These are phyloP conservation scores for Chionodraco myersi DNA, from an alignment of 2,113 vertebrate genomes.

Conservation along the genomic window DNA sequence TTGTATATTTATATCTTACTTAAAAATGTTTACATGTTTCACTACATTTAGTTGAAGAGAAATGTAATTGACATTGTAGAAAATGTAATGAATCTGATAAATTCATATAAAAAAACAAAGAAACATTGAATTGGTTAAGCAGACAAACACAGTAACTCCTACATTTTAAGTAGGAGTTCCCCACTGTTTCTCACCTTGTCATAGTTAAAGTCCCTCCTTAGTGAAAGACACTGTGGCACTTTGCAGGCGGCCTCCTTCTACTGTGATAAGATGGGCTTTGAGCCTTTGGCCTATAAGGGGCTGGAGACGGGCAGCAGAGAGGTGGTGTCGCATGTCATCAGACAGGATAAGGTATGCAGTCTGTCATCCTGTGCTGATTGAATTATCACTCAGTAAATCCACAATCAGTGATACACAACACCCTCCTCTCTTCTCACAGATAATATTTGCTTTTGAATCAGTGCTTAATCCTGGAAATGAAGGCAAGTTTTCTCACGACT, in stretches of 20 bases:
- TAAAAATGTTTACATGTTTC: too few relatives aligned
- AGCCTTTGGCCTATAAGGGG: constrained; percentile 86
- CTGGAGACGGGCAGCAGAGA: constrained; percentile 85
- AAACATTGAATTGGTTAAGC: too few relatives aligned
- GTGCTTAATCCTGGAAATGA: constrained; percentile 86
- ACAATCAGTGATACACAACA: neutral
- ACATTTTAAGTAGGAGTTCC: neutral
- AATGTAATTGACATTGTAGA: too few relatives aligned
- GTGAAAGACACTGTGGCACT: constrained; percentile 2
- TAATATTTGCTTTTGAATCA: constrained; percentile 84
- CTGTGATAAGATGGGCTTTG: constrained; percentile 88
- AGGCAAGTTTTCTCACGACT: constrained; percentile 64
- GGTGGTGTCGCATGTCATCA: constrained; percentile 83
- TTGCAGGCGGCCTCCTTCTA: constrained; percentile 84
- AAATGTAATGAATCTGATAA: too few relatives aligned
- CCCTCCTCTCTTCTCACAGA: constrained; percentile 71
- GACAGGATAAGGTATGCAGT: constrained; percentile 83
- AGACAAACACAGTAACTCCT: neutral
- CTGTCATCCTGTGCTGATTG: neutral
- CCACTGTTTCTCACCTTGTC: neutral
- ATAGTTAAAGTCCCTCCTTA: neutral
- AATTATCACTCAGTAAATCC: neutral
- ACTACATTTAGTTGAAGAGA: too few relatives aligned
- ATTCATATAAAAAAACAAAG: too few relatives aligned
- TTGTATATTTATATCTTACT: too few relatives aligned